Evolutionary conservation across 2,797 vertebrate species (phyloP).

Genomic region (Ibycter americanus): DNA sequence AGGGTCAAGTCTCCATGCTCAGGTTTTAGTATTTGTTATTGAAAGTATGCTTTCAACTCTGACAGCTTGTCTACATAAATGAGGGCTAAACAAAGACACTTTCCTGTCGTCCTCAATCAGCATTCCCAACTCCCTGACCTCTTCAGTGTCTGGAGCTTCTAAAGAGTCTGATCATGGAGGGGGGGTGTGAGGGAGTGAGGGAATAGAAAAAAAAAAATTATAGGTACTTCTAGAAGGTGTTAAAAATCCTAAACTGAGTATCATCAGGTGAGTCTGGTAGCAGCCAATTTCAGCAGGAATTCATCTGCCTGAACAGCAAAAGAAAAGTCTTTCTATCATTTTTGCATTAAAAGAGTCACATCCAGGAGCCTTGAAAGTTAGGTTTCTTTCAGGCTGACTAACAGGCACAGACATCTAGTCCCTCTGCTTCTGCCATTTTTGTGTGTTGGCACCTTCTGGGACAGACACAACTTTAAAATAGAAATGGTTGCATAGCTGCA

Average conservation of each 20-base stretch:
- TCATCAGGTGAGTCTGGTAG: neutral
- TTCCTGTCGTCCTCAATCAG: neutral
- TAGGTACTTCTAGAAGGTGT: neutral
- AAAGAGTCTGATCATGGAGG: neutral
- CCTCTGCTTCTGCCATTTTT: neutral
- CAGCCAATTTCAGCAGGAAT: neutral
- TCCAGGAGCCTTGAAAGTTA: neutral
- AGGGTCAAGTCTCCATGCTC: neutral
- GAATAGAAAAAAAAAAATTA: neutral
- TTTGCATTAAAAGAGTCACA: neutral
- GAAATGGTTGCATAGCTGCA: neutral
- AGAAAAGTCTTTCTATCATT: neutral
- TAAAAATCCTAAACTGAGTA: neutral
- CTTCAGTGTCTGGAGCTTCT: neutral
- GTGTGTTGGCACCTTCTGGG: neutral
- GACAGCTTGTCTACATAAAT: neutral
- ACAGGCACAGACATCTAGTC: neutral
- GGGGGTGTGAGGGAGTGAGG: too few species aligned
- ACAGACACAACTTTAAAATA: neutral
- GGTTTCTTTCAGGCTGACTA: neutral
- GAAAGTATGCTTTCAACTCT: neutral
- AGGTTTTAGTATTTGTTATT: neutral
- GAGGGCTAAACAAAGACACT: neutral
- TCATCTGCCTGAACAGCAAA: neutral
- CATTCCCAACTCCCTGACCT: neutral